A percentile compares a stretch with the other conserved stretches of the same genome.
These are phyloP conservation scores for Dendrophyllia cribrosa DNA, from an alignment of 64 coral and sea anemone species.

Conservation along the genomic window DNA sequence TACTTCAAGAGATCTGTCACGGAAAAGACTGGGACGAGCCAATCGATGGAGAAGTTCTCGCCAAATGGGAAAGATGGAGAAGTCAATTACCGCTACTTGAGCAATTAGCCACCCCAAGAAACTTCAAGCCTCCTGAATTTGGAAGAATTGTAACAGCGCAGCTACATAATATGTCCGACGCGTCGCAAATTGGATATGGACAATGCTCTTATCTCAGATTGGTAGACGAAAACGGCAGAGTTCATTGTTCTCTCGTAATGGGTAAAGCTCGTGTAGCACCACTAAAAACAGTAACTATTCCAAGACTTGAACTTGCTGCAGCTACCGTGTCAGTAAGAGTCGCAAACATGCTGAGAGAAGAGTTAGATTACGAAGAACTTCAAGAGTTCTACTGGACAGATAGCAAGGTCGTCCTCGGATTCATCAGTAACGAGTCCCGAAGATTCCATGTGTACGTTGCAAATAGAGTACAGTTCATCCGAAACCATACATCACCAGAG, in stretches of 20 bases:
- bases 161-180: conserved; percentile 65
- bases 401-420: conserved; percentile 48
- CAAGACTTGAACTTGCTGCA: conserved; percentile 54
- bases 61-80: conserved; percentile 60
- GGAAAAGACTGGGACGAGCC: conserved; percentile 37
- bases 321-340: conserved; percentile 62
- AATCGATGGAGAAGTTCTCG: conserved; percentile 21
- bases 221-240: neutral
- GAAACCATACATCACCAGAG: conserved; percentile 25
- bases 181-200: conserved; percentile 33
- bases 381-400: conserved; percentile 52
- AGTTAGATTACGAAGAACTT: conserved; percentile 40
- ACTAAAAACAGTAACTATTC: conserved; percentile 44
- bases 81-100: neutral
- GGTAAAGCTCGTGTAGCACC: conserved; percentile 52
- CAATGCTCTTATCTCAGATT: conserved; percentile 64
- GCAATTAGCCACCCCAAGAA: conserved; percentile 7
- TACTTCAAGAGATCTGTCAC: too few relatives aligned
- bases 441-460: conserved; percentile 49
- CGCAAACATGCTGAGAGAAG: conserved; percentile 31
- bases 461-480: conserved; percentile 44
- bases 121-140: conserved; percentile 51
- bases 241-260: conserved; percentile 56
- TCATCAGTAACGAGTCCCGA: conserved; percentile 30
- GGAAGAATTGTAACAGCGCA: conserved; percentile 14